These are phyloP conservation scores for Takifugu flavidus DNA, from an alignment of 2,113 vertebrate genomes.

Conservation along the genomic window DNA sequence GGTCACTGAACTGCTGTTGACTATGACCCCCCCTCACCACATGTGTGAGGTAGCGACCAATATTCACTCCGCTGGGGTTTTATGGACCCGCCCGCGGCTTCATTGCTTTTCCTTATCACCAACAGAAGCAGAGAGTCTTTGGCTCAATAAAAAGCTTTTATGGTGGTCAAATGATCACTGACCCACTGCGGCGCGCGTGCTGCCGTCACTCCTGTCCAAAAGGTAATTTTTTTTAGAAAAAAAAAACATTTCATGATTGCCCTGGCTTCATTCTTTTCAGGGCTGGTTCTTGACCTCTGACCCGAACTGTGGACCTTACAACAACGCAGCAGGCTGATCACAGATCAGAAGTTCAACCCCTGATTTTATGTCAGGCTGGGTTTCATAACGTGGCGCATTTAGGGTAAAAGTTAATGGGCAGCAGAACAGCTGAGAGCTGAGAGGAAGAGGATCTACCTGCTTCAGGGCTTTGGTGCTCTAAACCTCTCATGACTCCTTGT, in stretches of 20 bases:
- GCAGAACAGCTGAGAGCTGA: not conserved
- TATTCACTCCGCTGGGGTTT: conserved; percentile 10
- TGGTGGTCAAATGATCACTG: not conserved
- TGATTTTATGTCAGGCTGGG: conserved; percentile 21
- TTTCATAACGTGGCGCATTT: conserved; percentile 41
- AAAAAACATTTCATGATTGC: too few species aligned
- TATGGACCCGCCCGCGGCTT: conserved; percentile 37
- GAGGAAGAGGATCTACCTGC: not conserved
- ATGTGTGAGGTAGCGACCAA: conserved; percentile 2
- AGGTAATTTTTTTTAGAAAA: too few species aligned
- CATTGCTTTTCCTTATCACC: conserved; percentile 5
- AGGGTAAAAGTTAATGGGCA: conserved; percentile 10
- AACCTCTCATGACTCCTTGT: not conserved
- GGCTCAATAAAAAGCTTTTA: not conserved
- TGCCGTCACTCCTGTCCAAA: too few species aligned
- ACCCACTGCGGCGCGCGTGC: not conserved
- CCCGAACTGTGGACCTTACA: conserved; percentile 58
- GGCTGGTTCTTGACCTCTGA: not conserved
- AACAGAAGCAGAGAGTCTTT: not conserved
- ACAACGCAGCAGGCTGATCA: conserved; percentile 30
- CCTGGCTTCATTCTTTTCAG: too few species aligned
- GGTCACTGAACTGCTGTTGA: conserved; percentile 46
- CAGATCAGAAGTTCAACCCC: conserved; percentile 19
- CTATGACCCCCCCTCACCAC: not conserved
- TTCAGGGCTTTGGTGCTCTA: not conserved